phyloP scores from a whole-genome alignment of 2,113 vertebrate genomes.

The Heteronetta atricapilla region DNA sequence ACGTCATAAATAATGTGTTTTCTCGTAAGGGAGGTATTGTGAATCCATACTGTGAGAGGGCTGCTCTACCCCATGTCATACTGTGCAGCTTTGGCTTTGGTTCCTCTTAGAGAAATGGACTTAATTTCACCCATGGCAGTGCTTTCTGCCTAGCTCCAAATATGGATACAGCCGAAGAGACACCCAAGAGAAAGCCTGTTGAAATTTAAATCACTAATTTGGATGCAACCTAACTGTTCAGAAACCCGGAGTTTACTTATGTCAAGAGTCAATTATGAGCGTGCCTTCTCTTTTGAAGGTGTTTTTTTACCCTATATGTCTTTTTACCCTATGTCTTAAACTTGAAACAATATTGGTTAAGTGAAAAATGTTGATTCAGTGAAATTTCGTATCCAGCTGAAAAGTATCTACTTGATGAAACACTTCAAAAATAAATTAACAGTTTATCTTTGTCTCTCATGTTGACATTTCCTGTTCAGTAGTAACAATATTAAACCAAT shows the following conservation, averaged over 20 bases:
- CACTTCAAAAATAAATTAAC: background rate
- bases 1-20: background rate
- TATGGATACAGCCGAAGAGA: background rate
- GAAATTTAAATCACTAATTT: background rate
- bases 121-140: background rate
- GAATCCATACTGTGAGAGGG: background rate
- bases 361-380: background rate
- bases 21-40: background rate
- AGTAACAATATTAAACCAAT: conserved; percentile 3
- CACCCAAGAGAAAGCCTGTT: background rate
- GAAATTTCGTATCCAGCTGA: background rate
- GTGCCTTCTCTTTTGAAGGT: background rate
- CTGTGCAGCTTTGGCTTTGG: background rate
- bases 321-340: background rate
- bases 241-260: background rate
- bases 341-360: background rate
- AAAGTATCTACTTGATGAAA: background rate
- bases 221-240: background rate
- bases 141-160: background rate
- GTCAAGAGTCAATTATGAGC: background rate
- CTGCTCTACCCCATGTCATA: background rate
- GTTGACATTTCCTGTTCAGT: background rate
- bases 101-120: background rate
- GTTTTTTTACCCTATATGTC: background rate
- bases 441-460: background rate